phyloP scores from a whole-genome alignment of 2,888 invertebrate genomes.

The Dolichomitus sp. region DNA sequence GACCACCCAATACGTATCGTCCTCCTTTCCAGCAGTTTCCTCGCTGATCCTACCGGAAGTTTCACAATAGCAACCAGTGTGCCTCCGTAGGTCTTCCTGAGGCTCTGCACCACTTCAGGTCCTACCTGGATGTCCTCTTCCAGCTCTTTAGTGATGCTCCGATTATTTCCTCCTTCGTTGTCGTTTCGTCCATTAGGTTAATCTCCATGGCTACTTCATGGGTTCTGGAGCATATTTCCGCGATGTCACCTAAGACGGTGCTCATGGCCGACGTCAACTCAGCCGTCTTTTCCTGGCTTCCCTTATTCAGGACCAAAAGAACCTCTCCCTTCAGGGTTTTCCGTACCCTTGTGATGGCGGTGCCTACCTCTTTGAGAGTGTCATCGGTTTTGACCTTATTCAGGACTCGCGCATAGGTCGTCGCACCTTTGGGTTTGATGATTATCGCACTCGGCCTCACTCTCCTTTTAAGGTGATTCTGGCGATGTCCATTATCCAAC shows the following conservation, averaged over 20 bases:
- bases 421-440: no score
- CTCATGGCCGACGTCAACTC: neutral
- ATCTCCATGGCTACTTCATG: neutral
- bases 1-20: neutral
- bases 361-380: neutral
- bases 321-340: neutral
- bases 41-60: no score
- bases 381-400: no score
- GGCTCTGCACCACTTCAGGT: neutral
- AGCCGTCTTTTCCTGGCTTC: no score
- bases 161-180: neutral
- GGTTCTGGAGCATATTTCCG: no score
- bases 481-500: no score
- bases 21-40: neutral
- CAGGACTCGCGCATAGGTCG: no score
- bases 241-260: no score
- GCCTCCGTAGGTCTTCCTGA: conserved; percentile 1
- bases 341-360: neutral
- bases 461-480: no score
- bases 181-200: neutral
- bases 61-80: neutral
- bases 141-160: neutral
- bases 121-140: no score
- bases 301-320: neutral
- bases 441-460: no score